Evolutionary conservation across 1,140 invertebrate genomes (phyloP).

Genomic region (Drosophila repleta): DNA sequence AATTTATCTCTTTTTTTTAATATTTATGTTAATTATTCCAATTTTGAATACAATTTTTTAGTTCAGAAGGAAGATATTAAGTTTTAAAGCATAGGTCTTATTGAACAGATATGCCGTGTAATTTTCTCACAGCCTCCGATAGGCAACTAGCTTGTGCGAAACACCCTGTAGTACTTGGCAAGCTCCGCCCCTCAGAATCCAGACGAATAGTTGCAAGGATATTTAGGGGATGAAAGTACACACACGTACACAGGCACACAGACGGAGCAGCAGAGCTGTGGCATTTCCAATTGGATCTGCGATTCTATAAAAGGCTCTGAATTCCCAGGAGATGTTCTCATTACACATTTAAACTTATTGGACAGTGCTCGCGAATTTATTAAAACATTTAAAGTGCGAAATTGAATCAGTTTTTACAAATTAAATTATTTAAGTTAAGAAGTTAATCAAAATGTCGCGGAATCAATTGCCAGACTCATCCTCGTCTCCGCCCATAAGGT

Average conservation of each 20-base stretch:
- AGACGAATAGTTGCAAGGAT: conserved; percentile 57
- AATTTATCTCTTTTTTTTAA: no score
- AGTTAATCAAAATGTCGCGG: conserved; percentile 67
- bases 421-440: neutral
- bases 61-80: neutral
- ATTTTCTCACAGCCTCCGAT: conserved; percentile 58
- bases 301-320: conserved; percentile 68
- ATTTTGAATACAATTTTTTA: neutral
- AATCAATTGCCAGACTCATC: conserved; percentile 85
- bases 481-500: conserved; percentile 85
- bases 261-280: conserved; percentile 38
- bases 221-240: conserved; percentile 54
- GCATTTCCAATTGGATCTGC: conserved; percentile 69
- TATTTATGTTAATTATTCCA: no score
- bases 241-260: conserved; percentile 4
- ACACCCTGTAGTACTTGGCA: conserved; percentile 70
- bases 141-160: neutral
- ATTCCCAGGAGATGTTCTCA: conserved; percentile 71
- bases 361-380: conserved; percentile 36
- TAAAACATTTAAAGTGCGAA: neutral
- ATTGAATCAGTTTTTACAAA: neutral
- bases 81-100: neutral
- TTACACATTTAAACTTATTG: conserved; percentile 69
- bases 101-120: conserved; percentile 21
- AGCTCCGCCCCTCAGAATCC: conserved; percentile 67